phyloP scores from a whole-genome alignment of 1,140 invertebrate species.

The Ooceraea biroi region DNA sequence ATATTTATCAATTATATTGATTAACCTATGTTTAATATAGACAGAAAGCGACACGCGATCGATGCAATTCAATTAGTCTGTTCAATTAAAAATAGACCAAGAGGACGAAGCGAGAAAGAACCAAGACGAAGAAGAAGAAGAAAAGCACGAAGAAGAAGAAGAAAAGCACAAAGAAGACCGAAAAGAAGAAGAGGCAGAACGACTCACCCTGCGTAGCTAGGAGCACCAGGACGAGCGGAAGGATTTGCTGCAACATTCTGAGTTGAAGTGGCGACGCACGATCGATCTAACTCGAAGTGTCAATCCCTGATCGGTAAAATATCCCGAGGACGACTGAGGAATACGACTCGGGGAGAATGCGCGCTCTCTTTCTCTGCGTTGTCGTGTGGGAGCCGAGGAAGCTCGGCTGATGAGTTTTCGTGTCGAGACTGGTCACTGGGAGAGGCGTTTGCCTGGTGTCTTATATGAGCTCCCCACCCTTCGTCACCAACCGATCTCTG shows the following conservation, averaged over 20 bases:
- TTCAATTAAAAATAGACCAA: not conserved
- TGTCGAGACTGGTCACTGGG: constrained; percentile 85
- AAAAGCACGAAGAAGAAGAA: constrained; percentile 20
- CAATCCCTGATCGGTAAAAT: constrained; percentile 30
- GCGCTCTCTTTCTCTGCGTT: constrained; percentile 34
- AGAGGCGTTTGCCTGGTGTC: constrained; percentile 85
- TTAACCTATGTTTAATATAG: not conserved
- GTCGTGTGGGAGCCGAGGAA: constrained; percentile 77
- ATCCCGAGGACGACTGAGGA: not conserved
- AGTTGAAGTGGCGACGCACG: constrained; percentile 1
- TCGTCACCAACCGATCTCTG: constrained; percentile 72
- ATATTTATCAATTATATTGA: too few relatives aligned
- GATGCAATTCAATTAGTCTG: not conserved
- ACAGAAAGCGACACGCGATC: not conserved
- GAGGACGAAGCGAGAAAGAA: constrained; percentile 18
- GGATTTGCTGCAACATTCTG: constrained; percentile 79
- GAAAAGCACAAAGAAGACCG: constrained; percentile 16
- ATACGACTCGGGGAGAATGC: constrained; percentile 12
- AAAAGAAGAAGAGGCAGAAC: constrained; percentile 34
- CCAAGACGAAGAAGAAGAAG: constrained; percentile 4
- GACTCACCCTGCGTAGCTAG: constrained; percentile 82
- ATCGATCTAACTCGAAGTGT: constrained; percentile 60
- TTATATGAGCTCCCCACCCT: constrained; percentile 86
- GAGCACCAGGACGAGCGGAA: constrained; percentile 80
- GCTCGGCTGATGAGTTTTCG: constrained; percentile 85